Evolutionary conservation across 2,113 vertebrate species (phyloP), one percentile per base, ranked within the genome.

Genomic region (Catharus fuscescens): DNA sequence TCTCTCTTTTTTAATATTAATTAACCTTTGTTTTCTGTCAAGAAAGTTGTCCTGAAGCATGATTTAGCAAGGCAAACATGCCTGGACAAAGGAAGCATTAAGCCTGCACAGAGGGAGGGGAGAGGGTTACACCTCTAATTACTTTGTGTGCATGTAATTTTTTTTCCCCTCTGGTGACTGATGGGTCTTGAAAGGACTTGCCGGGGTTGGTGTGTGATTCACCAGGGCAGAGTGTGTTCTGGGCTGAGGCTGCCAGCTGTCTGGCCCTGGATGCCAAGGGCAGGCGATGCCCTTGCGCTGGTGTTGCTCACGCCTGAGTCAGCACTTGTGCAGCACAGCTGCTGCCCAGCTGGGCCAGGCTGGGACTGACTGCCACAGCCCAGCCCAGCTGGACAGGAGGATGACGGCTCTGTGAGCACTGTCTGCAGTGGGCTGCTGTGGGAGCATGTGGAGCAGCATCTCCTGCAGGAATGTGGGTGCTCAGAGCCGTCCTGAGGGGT

Each of bases 121-220:
- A 90, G 95, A 94, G 89, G 94, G 95, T 96, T 97, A 96, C 95
- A 97, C 93, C 95, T 97, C 95, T 97, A 94, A 97, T 97, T 97
- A 96, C 91, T 96, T 94, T 86, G 78, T 91, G 67, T 95, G 80
- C 80, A 12, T 92, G 84, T 95, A 94, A 95, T 76, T 86, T 93
- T 91, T 56, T 60, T 56, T 21, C 40, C 61, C 72, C 92, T 83
- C 86, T 92, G 86, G 90, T 97, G 96, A 91, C 88, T 95, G 95
- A 92, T 94, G 92, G 38, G 78, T 94, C 95, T 90, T 96, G 96
- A 97, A 97, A 97, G 89, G 86, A 96, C 96, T 97, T 97, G 97
- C 91, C 0, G 14, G 60, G 73, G 47, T 88, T 82, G 80, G 52
- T 78, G 83, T 9, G 6, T 97, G 96, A 97, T 91, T 97, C 95